Conservation (phyloP, 2,888 invertebrate genomes). For the Ceramica pisi region DNA sequence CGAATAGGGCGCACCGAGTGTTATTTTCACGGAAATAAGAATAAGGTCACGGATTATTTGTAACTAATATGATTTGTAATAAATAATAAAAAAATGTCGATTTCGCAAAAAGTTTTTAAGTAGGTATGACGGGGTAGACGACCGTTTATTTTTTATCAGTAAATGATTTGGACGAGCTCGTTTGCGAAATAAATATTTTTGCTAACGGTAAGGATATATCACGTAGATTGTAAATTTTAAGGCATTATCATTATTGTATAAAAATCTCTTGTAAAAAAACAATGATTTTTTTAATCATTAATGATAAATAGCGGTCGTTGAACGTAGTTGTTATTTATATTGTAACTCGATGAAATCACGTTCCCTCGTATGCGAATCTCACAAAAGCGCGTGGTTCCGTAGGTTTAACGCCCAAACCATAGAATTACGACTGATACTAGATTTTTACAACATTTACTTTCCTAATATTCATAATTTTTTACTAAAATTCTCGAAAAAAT, state of each 20-base stretch:
- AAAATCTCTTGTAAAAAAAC: constrained; percentile 57
- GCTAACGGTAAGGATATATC: constrained; percentile 59
- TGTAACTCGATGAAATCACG: constrained; percentile 43
- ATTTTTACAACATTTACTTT: constrained; percentile 58
- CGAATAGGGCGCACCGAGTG: constrained; percentile 47
- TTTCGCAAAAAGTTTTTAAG: constrained; percentile 45
- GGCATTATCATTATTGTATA: constrained; percentile 63
- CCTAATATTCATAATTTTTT: constrained; percentile 57
- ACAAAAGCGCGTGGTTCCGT: constrained; percentile 41
- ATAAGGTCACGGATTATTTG: constrained; percentile 46
- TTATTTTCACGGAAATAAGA: constrained; percentile 59
- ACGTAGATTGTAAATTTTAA: constrained; percentile 66
- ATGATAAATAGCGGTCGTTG: constrained; percentile 53
- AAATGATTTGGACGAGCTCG: constrained; percentile 4
- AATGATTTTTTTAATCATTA: constrained; percentile 59
- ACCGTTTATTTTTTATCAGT: neutral
- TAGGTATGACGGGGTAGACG: too few species aligned
- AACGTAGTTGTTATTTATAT: constrained; percentile 60
- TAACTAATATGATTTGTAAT: constrained; percentile 31
- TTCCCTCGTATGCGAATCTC: constrained; percentile 57
- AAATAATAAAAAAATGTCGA: constrained; percentile 27
- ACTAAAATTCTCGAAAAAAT: constrained; percentile 37
- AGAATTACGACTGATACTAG: constrained; percentile 56
- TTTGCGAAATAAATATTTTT: constrained; percentile 54
- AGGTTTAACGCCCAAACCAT: constrained; percentile 45